Conservation (phyloP, 1,140 invertebrate genomes). For the Zaprionus inermis region DNA sequence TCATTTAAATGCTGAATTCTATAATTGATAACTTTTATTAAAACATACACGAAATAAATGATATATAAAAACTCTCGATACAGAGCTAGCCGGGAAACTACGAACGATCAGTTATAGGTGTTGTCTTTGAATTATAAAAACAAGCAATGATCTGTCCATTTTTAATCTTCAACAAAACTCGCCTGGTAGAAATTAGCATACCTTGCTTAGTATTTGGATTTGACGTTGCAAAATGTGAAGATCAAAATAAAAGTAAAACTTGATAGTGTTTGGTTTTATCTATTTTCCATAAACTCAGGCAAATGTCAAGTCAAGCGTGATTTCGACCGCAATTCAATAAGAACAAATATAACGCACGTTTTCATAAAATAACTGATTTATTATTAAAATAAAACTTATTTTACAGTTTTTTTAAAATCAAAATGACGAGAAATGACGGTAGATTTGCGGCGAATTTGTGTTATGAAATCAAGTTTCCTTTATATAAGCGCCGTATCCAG, state of each 20-base stretch:
- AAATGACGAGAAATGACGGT: too few species aligned
- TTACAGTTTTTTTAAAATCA: conserved; percentile 11
- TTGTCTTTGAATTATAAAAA: conserved; percentile 30
- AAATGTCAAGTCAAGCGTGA: too few species aligned
- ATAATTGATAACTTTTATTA: neutral
- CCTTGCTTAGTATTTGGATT: conserved; percentile 16
- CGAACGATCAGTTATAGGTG: neutral
- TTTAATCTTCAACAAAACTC: conserved; percentile 46
- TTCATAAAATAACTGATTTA: conserved; percentile 42
- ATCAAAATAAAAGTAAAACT: neutral
- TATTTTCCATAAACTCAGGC: too few species aligned
- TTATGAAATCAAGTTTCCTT: too few species aligned
- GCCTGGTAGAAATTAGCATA: conserved; percentile 26
- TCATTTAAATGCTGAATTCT: neutral
- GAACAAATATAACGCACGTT: conserved; percentile 65
- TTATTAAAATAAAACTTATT: conserved; percentile 14
- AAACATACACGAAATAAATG: neutral
- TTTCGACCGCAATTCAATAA: conserved; percentile 54
- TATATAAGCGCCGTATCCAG: too few species aligned
- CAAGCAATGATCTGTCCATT: conserved; percentile 42
- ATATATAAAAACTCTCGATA: neutral
- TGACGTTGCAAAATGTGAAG: conserved; percentile 9
- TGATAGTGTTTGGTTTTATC: neutral
- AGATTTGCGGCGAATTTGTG: too few species aligned
- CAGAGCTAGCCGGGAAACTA: neutral